Percentiles rank a stretch among this genome's conserved stretches.
phyloP scores from a whole-genome alignment of 2,797 vertebrate genomes.

The Gambusia yucatana region DNA sequence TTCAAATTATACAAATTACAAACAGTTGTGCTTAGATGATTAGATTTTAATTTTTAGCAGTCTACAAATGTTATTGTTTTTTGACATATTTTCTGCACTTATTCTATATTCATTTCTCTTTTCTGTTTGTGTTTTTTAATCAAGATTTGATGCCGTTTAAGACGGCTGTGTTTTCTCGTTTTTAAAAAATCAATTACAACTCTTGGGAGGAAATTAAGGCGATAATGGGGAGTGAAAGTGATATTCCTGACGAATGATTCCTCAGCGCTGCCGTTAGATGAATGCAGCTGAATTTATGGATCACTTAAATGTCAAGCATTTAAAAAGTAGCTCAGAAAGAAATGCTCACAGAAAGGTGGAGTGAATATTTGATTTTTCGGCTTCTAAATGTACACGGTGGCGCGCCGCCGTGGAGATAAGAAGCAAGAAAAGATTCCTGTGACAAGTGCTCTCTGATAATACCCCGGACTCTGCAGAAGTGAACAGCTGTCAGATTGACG shows the following conservation, averaged over 20 bases:
- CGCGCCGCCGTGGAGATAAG: background rate
- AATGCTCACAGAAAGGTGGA: background rate
- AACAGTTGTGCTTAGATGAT: background rate
- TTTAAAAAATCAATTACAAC: background rate
- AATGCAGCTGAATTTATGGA: background rate
- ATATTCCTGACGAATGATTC: slow-evolving; percentile 1
- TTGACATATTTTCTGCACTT: background rate
- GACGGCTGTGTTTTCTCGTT: background rate
- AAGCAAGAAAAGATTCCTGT: background rate
- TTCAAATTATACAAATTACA: background rate
- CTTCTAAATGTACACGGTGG: background rate
- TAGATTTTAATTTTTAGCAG: background rate
- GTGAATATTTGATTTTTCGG: background rate
- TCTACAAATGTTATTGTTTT: background rate
- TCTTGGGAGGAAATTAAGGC: background rate
- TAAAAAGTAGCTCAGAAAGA: slow-evolving; percentile 3
- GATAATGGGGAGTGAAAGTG: slow-evolving; percentile 10
- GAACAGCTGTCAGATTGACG: slow-evolving; percentile 28
- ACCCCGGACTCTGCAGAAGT: slow-evolving; percentile 9
- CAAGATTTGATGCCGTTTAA: background rate
- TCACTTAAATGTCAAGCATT: slow-evolving; percentile 2
- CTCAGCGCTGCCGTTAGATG: background rate
- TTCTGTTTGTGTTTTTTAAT: background rate
- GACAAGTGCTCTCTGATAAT: slow-evolving; percentile 5
- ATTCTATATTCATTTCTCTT: background rate